Conservation (phyloP, 2,888 invertebrate genomes). For the Osmoderma eremita region DNA sequence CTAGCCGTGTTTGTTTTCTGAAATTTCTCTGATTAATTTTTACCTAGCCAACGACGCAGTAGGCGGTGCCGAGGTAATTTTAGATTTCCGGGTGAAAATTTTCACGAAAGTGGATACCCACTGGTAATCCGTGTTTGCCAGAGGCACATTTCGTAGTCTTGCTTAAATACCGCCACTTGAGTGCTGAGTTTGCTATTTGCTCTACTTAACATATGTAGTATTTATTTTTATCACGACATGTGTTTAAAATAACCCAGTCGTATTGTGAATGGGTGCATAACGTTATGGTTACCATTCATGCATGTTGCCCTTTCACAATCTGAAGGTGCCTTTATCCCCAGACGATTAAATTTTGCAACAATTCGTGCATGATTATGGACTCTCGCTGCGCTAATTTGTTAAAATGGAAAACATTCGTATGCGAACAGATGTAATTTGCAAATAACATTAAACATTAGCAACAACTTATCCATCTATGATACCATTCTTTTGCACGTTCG, state of each 20-base stretch:
- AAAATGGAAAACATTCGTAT: neutral
- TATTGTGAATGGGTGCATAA: conserved; percentile 37
- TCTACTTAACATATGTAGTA: conserved; percentile 37
- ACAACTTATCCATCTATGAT: no score
- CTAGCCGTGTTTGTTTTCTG: conserved; percentile 17
- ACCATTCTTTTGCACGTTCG: no score
- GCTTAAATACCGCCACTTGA: conserved; percentile 39
- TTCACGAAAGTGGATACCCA: conserved; percentile 26
- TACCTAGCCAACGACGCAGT: conserved; percentile 22
- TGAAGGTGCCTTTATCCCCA: neutral
- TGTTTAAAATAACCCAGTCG: conserved; percentile 18
- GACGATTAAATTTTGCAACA: conserved; percentile 30
- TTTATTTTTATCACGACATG: conserved; percentile 5
- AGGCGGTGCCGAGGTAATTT: conserved; percentile 33
- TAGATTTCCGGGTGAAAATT: conserved; percentile 50
- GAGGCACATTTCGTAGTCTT: conserved; percentile 34
- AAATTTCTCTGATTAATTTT: conserved; percentile 35
- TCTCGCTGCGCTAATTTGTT: neutral
- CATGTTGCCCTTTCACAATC: conserved; percentile 26
- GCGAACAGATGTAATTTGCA: neutral
- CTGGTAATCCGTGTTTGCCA: conserved; percentile 44
- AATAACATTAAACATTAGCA: no score
- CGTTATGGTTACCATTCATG: conserved; percentile 34
- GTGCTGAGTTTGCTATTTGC: conserved; percentile 40
- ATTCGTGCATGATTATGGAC: conserved; percentile 9